These are phyloP conservation scores for Anoplius nigerrimus DNA, from an alignment of 2,888 invertebrate genomes.

Conservation along the genomic window DNA sequence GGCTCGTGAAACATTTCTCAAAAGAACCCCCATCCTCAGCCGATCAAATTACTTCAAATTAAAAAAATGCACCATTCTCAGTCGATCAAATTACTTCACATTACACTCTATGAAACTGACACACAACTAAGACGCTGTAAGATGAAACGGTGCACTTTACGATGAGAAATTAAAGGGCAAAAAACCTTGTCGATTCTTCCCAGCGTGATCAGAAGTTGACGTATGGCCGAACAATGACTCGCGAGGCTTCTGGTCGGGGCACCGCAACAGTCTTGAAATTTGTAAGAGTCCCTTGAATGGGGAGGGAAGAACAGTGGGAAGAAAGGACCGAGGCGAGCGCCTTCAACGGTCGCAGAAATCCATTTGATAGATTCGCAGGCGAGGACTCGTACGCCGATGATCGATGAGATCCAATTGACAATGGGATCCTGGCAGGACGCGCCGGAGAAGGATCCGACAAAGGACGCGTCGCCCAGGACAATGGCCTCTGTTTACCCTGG, in stretches of 20 bases:
- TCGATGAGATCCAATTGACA: conserved; percentile 39
- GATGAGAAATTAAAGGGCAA: too few species aligned
- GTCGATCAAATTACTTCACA: too few species aligned
- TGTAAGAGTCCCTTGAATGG: neutral
- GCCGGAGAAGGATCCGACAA: conserved; percentile 32
- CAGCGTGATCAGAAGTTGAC: neutral
- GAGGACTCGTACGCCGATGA: conserved; percentile 29
- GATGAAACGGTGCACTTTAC: too few species aligned
- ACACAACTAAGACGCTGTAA: too few species aligned
- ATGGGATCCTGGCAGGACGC: conserved; percentile 22
- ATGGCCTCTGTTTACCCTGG: conserved; percentile 50
- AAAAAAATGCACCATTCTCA: too few species aligned
- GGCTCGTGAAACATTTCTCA: too few species aligned
- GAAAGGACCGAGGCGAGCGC: neutral
- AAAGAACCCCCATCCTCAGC: too few species aligned
- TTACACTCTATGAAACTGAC: too few species aligned
- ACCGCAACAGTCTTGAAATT: neutral
- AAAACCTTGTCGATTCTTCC: too few species aligned
- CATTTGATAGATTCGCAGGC: conserved; percentile 25
- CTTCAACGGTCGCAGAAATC: conserved; percentile 32
- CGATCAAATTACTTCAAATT: too few species aligned
- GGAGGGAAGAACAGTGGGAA: neutral
- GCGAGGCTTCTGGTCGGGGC: conserved; percentile 9
- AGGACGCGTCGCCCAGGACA: conserved; percentile 28
- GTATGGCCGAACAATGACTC: conserved; percentile 24